A percentile compares a stretch with the other conserved stretches of the same genome.
Evolutionary conservation across 2,888 invertebrate genomes (phyloP).

Genomic region (Cantharis rustica): DNA sequence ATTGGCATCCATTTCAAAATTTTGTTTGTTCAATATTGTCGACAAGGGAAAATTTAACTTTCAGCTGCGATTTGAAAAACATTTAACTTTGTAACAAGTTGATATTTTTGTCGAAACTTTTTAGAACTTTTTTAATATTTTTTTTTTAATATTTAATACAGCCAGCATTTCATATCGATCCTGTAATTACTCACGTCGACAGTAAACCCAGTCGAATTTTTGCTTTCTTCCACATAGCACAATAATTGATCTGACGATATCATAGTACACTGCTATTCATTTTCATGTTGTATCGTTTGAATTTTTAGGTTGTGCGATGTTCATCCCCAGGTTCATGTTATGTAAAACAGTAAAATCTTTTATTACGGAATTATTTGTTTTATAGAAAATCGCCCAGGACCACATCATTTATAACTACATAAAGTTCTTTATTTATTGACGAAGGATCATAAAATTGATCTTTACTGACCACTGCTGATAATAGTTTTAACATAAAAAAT

Average conservation of each 20-base stretch:
- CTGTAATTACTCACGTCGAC: background rate
- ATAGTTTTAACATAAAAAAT: background rate
- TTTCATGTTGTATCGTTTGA: no score
- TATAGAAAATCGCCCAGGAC: background rate
- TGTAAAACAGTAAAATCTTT: background rate
- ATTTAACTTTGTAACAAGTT: conserved; percentile 10
- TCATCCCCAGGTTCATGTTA: background rate
- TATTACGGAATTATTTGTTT: background rate
- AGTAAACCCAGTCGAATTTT: conserved; percentile 16
- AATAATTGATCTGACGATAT: background rate
- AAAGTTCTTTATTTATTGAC: background rate
- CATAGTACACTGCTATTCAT: no score
- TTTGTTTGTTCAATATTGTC: conserved; percentile 27
- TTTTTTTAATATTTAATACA: background rate
- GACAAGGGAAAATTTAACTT: conserved; percentile 23
- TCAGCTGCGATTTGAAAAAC: conserved; percentile 16
- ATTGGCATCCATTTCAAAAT: conserved; percentile 19
- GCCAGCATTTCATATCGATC: background rate
- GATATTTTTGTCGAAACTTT: conserved; percentile 1
- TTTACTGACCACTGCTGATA: background rate
- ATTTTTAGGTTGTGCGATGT: no score
- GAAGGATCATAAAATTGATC: background rate
- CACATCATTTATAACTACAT: background rate
- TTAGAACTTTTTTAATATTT: background rate
- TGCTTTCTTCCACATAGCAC: conserved; percentile 6